Base-by-base conservation (phyloP, 1,140 invertebrate genomes). In the Phymastichus coffea region DNA sequence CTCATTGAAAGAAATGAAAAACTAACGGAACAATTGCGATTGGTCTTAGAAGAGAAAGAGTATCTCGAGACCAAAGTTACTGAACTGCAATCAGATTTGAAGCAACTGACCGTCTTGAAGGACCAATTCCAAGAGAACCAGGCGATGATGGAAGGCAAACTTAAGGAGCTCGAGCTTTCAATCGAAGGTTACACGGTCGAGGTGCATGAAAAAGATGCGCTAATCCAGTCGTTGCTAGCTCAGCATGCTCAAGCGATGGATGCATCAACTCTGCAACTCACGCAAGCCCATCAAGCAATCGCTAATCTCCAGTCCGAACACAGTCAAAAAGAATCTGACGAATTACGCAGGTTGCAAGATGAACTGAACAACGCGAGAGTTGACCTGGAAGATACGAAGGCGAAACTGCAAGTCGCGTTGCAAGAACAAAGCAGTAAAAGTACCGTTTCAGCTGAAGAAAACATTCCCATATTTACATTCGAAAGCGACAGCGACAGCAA, bases 1-100 rank as follows among this genome's bases (percentile, higher is more conserved):
- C 41, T 69, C 0, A 37, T 25, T 0, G 66, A 70, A 10, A 70
- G 56, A 25, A 60, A 44, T 78, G 1, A 79, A 76, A 52, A 33
- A 33, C 22, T 78, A 1, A 78, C 76, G 52, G 63, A 67, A 9
- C 73, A 80, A 65, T 76, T 84, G 63, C 70, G 79, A 37, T 41
- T 63, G 12, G 56, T 12, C 15, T 37, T 61, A 4, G 41, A 62
- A 47, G 80, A 81, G 51, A 82, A 80, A 49, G 68, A 63, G 20
- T 3, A 19, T 1, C 14, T 51, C 4, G 14, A 30, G 1, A 14
- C 30, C 9, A 59, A 62, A 51, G n/a, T 69, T n/a, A 15, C 51
- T 22, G 78, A 74, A 53, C 67, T 79, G 0, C 67, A 73, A 4
- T 49, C 67, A n/a, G 28, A 43, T 10, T 1, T 43, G 1, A 25